phyloP scores from a whole-genome alignment of 2,888 invertebrate genomes.

The Opisthograptis luteolata region DNA sequence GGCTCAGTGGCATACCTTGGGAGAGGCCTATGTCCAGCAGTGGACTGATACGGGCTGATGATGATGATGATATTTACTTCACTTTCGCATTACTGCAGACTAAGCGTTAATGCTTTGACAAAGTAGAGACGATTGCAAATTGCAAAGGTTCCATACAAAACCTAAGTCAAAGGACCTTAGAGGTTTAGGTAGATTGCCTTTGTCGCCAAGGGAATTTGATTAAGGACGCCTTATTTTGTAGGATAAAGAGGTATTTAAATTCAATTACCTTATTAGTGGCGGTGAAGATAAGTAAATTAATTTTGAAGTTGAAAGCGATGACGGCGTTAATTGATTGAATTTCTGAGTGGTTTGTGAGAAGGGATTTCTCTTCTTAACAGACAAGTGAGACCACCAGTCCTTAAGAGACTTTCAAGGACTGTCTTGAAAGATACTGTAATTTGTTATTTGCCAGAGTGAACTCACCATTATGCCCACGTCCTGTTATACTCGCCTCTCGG shows the following conservation, averaged over 20 bases:
- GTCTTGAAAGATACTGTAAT: too few relatives aligned
- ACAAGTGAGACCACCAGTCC: too few relatives aligned
- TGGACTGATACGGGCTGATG: too few relatives aligned
- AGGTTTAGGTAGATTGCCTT: conserved; percentile 3
- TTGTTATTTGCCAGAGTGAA: too few relatives aligned
- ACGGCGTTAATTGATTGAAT: neutral
- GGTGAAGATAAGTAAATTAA: conserved; percentile 4
- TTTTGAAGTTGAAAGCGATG: neutral
- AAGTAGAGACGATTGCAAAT: neutral
- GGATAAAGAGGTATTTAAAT: conserved; percentile 5
- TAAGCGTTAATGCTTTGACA: neutral
- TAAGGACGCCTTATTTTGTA: conserved; percentile 6
- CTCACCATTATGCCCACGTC: too few relatives aligned
- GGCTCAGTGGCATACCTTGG: too few relatives aligned
- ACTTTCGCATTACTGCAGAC: too few relatives aligned
- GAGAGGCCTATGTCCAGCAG: too few relatives aligned
- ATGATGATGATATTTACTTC: too few relatives aligned
- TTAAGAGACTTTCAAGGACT: too few relatives aligned
- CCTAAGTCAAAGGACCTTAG: conserved; percentile 4
- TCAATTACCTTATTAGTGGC: neutral
- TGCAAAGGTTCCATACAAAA: conserved; percentile 1
- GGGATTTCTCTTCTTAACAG: too few relatives aligned
- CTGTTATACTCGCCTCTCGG: too few relatives aligned
- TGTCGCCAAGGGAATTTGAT: conserved; percentile 8
- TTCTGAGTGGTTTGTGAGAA: neutral